Conservation (phyloP, 2,888 invertebrate species). For the Zelleria hepariella region DNA sequence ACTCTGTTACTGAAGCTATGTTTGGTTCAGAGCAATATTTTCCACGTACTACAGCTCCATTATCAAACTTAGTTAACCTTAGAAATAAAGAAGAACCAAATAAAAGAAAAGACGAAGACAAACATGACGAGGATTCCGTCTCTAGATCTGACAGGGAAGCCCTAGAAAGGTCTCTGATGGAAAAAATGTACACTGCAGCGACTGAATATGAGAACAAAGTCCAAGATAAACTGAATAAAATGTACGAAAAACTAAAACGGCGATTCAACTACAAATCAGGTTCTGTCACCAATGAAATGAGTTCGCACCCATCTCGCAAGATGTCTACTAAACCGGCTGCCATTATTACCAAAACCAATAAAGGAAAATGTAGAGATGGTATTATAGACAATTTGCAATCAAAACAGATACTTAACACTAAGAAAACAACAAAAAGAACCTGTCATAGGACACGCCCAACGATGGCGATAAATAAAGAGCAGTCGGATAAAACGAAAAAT, state of each 20-base stretch:
- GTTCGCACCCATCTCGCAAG: not conserved
- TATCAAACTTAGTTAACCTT: too few species aligned
- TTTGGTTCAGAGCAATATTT: constrained; percentile 21
- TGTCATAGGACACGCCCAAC: not conserved
- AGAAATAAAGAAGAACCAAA: too few species aligned
- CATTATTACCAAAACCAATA: too few species aligned
- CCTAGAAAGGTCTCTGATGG: not conserved
- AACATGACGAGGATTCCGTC: not conserved
- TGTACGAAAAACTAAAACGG: not conserved
- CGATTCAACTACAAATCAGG: not conserved
- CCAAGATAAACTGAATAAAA: not conserved
- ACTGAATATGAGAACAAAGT: not conserved
- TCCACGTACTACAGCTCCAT: not conserved
- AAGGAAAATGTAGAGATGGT: too few species aligned
- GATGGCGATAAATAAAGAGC: not conserved
- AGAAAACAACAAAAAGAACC: not conserved
- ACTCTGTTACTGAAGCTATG: constrained; percentile 30
- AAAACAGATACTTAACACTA: too few species aligned
- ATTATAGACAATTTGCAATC: too few species aligned
- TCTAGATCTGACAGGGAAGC: not conserved
- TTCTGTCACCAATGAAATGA: not conserved
- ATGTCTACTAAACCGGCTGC: not conserved
- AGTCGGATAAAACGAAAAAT: not conserved
- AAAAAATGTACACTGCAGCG: not conserved
- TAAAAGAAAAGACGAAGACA: too few species aligned